These are phyloP conservation scores for Alcis repandata DNA, from an alignment of 2,888 invertebrate species.

Conservation along the genomic window DNA sequence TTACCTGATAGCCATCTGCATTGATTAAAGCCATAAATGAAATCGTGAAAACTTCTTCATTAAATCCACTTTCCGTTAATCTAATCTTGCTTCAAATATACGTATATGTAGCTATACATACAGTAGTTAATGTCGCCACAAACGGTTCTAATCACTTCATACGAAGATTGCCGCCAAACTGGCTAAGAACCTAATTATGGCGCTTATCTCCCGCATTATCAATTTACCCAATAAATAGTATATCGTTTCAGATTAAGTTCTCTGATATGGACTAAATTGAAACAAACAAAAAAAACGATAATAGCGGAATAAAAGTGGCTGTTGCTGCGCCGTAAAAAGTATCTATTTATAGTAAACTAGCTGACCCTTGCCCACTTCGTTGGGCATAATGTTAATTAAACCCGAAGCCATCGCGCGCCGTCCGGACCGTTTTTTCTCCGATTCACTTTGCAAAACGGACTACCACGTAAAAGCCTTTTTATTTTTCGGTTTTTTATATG, in stretches of 20 bases:
- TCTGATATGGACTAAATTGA: not conserved
- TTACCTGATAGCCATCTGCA: too few species aligned
- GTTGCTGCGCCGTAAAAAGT: too few species aligned
- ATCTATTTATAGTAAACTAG: too few species aligned
- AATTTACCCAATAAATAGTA: not conserved
- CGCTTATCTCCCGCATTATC: slow-evolving; percentile 1
- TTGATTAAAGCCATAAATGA: too few species aligned
- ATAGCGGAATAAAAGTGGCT: not conserved
- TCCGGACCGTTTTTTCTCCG: too few species aligned
- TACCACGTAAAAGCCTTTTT: too few species aligned
- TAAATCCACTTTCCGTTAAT: not conserved
- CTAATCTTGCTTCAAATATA: not conserved
- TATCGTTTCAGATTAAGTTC: not conserved
- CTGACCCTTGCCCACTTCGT: too few species aligned
- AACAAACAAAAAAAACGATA: not conserved
- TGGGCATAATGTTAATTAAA: too few species aligned
- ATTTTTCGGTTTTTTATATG: too few species aligned
- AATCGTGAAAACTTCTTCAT: not conserved
- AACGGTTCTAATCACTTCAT: not conserved
- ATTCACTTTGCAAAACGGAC: too few species aligned
- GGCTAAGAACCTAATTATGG: not conserved
- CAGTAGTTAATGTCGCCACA: not conserved
- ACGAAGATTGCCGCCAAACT: not conserved
- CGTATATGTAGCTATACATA: not conserved
- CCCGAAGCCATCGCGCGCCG: too few species aligned